Percentiles rank a stretch among this genome's conserved stretches.
Conservation (phyloP, 2,113 vertebrate species). For the Hyperopisus bebe region DNA sequence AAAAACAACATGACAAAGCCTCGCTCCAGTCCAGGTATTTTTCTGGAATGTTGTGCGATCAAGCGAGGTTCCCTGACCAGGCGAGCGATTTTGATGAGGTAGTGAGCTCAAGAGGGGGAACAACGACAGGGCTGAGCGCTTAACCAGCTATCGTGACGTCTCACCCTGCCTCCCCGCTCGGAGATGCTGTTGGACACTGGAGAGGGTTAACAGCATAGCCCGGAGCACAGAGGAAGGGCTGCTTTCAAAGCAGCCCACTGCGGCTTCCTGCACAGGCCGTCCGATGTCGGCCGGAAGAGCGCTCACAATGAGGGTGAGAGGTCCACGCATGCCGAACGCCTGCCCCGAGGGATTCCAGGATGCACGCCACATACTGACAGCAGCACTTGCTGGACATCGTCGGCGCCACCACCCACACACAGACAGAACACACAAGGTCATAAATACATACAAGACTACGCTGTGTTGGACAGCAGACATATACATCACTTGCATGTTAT, state of each 20-base stretch:
- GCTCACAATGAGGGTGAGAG: slow-evolving; percentile 18
- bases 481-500: background rate
- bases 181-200: background rate
- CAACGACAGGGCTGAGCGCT: background rate
- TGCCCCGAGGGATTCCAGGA: background rate
- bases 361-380: background rate
- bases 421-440: background rate
- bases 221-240: background rate
- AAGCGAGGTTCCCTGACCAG: background rate
- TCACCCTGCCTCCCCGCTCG: background rate
- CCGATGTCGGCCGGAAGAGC: slow-evolving; percentile 8
- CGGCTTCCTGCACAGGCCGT: background rate
- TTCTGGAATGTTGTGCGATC: background rate
- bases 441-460: background rate
- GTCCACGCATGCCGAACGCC: background rate
- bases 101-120: background rate
- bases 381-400: background rate
- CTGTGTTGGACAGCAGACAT: background rate
- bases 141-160: background rate
- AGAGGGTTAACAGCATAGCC: slow-evolving; percentile 5
- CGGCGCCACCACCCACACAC: background rate
- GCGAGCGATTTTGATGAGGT: background rate
- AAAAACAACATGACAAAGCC: slow-evolving; percentile 8
- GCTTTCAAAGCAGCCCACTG: background rate
- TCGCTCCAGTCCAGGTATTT: background rate